Evolutionary conservation across 2,113 vertebrate species (phyloP), one percentile per base, ranked within the genome.

Genomic region (Emydocephalus ijimae): DNA sequence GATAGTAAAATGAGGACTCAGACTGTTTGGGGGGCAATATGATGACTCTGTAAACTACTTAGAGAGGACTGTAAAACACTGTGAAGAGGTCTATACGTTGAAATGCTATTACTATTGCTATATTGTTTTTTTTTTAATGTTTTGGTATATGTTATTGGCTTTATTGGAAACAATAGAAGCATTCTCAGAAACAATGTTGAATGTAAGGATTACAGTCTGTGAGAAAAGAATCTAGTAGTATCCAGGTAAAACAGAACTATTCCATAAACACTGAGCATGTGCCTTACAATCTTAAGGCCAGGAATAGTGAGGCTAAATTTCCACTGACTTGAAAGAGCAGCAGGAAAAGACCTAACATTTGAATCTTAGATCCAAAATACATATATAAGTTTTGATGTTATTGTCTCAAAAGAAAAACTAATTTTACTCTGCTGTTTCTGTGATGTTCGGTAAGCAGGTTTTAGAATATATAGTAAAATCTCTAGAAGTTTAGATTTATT

Each of bases 131-230:
- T 55, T 0, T 50, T 92, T 94, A 64, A 29, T 92, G 92, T 93
- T 95, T 91, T 74, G 39, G 55, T 91, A 24, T 93, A 85, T 93
- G 93, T 92, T 93, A 11, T 29, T 56, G 9, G 7, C 29, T 69
- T 50, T 92, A 64, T 26, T 64, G 26, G 24, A 64, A 64, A 61
- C 59, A 61, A 29, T 29, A 59, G 21, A 59, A 57, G 56, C 21
- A 64, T 29, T 64, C 9, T 11, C 59, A 64, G 10, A 64, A 64
- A 29, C 26, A 64, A 29, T 64, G 61, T 12, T 64, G 61, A 29
- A 64, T 61, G 29, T 29, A 64, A 61, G 9, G 24, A 11, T 29
- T 29, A 64, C 8, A 64, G 26, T 64, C 29, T 64, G 61, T 64
- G 61, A 64, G 61, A 26, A 11, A 26, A 64, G 59, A 64, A 45